A percentile compares a stretch with the other conserved stretches of the same genome.
These are phyloP conservation scores for Sinocyclocheilus rhinocerous DNA, from an alignment of 2,113 vertebrate genomes.

Conservation along the genomic window DNA sequence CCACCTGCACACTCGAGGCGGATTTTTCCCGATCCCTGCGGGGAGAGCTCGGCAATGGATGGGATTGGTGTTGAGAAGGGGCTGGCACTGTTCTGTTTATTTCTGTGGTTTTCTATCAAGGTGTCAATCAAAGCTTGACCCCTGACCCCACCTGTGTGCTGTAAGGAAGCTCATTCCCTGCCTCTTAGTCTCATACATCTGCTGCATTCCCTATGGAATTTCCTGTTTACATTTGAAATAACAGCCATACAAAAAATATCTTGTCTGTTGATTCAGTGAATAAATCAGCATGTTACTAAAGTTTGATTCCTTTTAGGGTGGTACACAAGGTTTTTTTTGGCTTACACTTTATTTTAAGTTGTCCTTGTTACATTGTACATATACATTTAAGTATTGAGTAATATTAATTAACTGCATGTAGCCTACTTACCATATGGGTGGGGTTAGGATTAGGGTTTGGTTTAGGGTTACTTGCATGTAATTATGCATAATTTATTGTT, in stretches of 20 bases:
- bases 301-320: no score
- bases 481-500: no score
- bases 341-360: no score
- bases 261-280: not conserved
- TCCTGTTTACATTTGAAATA: not conserved
- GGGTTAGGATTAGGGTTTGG: no score
- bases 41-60: not conserved
- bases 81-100: not conserved
- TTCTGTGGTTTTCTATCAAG: constrained; percentile 15
- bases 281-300: not conserved
- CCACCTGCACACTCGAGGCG: not conserved
- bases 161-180: not conserved
- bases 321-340: no score
- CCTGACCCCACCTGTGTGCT: not conserved
- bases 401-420: no score
- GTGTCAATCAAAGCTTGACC: constrained; percentile 3
- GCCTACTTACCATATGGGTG: no score
- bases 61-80: not conserved
- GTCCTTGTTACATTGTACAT: no score
- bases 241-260: not conserved
- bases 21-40: constrained; percentile 11
- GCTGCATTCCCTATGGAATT: not conserved
- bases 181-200: not conserved
- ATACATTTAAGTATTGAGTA: no score
- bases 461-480: no score